Conservation (phyloP, 2,888 invertebrate species). For the Phorcus lineatus region DNA sequence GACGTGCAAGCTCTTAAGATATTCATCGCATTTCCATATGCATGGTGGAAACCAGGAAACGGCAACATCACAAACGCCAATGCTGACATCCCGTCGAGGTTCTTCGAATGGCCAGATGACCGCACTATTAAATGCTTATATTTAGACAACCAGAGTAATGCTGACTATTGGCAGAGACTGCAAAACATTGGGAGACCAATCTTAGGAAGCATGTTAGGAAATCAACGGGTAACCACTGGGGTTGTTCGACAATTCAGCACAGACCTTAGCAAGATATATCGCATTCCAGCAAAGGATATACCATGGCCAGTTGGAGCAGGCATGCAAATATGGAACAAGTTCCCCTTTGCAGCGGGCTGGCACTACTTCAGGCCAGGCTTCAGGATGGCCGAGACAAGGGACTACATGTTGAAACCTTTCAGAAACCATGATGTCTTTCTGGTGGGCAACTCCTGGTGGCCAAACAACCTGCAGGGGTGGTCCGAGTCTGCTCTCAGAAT, state of each 20-base stretch:
- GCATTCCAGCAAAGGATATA: not conserved
- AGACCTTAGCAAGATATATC: not conserved
- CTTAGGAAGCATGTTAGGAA: not conserved
- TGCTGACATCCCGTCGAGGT: not conserved
- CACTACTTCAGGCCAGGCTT: not conserved
- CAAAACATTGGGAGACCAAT: not conserved
- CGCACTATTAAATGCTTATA: not conserved
- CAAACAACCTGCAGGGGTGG: constrained; percentile 1
- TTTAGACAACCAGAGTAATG: too few relatives aligned
- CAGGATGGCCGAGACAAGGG: not conserved
- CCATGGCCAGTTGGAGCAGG: not conserved
- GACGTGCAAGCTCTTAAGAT: not conserved
- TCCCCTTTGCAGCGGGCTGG: not conserved
- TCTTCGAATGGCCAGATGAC: not conserved
- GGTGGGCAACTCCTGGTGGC: not conserved
- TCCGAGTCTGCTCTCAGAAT: not conserved
- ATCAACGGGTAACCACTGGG: not conserved
- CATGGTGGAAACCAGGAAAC: not conserved
- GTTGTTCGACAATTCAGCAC: not conserved
- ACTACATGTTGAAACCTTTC: not conserved
- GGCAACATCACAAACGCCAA: not conserved
- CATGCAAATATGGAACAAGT: constrained; percentile 8
- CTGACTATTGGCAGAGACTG: not conserved
- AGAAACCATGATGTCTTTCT: not conserved
- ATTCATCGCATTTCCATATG: not conserved